Evolutionary conservation across 2,888 invertebrate species (phyloP).

Genomic region (Archips xylosteana): DNA sequence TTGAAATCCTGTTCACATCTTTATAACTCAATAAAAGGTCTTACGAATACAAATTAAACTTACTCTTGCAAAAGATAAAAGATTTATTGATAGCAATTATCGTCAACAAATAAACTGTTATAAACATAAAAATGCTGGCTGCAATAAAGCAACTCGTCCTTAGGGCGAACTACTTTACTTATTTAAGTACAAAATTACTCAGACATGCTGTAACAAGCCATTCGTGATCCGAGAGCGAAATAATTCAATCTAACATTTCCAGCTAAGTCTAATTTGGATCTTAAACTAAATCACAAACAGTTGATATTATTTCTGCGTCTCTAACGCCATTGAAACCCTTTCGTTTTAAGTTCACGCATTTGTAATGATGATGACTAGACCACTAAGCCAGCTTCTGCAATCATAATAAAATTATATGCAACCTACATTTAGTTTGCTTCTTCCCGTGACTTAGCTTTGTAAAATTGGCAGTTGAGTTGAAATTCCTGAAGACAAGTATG

Average conservation of each 20-base stretch:
- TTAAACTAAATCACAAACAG: neutral
- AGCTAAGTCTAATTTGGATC: neutral
- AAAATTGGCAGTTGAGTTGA: no score
- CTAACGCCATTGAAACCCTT: neutral
- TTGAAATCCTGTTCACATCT: neutral
- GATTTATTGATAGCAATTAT: neutral
- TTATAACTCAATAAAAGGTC: neutral
- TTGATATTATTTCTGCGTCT: neutral
- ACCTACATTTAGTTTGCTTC: neutral
- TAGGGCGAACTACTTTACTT: neutral
- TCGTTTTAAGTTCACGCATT: neutral
- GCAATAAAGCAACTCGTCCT: neutral
- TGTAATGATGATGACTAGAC: neutral
- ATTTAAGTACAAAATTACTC: neutral
- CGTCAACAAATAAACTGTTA: neutral
- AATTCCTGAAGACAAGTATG: no score
- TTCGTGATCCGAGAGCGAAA: neutral
- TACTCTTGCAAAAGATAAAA: neutral
- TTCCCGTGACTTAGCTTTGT: no score
- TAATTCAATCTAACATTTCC: neutral
- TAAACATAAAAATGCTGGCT: neutral
- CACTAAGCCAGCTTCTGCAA: conserved; percentile 1
- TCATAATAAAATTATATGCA: neutral
- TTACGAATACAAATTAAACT: neutral
- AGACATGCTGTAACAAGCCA: neutral